These are phyloP conservation scores for Melanotus villosus DNA, from an alignment of 2,888 invertebrate species.

Conservation along the genomic window DNA sequence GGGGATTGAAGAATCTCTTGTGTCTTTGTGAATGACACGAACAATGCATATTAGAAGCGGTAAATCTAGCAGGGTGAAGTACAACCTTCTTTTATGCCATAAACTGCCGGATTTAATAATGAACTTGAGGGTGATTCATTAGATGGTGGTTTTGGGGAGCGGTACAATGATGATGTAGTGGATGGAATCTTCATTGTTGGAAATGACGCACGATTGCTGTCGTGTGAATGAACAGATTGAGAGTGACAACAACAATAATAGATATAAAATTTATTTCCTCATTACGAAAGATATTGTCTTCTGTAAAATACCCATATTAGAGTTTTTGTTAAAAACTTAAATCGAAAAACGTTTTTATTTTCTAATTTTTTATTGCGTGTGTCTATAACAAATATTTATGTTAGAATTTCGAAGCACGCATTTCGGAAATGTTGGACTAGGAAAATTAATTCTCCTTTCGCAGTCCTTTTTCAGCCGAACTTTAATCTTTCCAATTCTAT, in stretches of 20 bases:
- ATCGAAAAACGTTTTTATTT: too few relatives aligned
- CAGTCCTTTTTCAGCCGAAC: background rate
- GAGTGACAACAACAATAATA: conserved; percentile 14
- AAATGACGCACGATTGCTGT: conserved; percentile 25
- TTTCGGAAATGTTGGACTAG: background rate
- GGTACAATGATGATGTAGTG: conserved; percentile 29
- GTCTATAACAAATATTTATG: too few relatives aligned
- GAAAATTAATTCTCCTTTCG: background rate
- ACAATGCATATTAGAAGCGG: conserved; percentile 18
- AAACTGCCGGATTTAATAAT: conserved; percentile 23
- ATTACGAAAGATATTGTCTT: conserved; percentile 1
- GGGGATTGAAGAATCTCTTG: background rate
- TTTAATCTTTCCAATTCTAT: conserved; percentile 14
- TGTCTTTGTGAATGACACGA: conserved; percentile 18
- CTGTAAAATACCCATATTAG: background rate
- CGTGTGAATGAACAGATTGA: conserved; percentile 20
- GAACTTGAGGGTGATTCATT: conserved; percentile 41
- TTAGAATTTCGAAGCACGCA: too few relatives aligned
- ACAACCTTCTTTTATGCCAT: conserved; percentile 37
- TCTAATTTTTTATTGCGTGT: too few relatives aligned
- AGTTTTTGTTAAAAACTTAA: too few relatives aligned
- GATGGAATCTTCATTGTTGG: conserved; percentile 38
- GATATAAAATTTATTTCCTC: conserved; percentile 5
- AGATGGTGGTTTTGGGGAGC: conserved; percentile 29
- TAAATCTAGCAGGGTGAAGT: conserved; percentile 31